Evolutionary conservation across 2,113 vertebrate genomes (phyloP).

Genomic region (Neogale vison): DNA sequence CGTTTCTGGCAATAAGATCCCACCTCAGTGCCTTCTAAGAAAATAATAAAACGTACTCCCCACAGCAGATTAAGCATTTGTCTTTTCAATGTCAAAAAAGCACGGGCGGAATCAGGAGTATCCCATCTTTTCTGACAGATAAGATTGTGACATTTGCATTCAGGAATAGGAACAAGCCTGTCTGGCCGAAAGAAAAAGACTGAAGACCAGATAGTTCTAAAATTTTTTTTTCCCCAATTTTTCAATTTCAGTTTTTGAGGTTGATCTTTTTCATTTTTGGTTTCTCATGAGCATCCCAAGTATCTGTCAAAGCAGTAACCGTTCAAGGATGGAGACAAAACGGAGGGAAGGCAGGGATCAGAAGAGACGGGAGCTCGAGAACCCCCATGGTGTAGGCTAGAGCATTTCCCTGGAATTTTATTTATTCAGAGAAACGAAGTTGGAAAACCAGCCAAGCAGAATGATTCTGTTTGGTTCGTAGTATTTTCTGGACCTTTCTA

Average conservation of each 20-base stretch:
- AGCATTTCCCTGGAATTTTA: not conserved
- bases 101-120: not conserved
- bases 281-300: not conserved
- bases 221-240: not conserved
- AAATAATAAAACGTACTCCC: not conserved
- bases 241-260: not conserved
- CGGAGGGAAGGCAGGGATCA: not conserved
- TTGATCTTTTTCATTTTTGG: not conserved
- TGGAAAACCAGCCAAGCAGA: slow-evolving; percentile 1
- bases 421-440: slow-evolving; percentile 46
- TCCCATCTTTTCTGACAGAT: not conserved
- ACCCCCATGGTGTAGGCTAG: not conserved
- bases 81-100: slow-evolving; percentile 8
- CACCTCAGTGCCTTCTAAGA: not conserved
- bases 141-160: slow-evolving; percentile 2
- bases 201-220: not conserved
- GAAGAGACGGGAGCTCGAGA: not conserved
- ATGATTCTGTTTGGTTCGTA: not conserved
- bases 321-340: not conserved
- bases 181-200: not conserved
- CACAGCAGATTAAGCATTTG: not conserved
- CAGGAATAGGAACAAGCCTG: not conserved
- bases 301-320: not conserved
- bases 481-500: not conserved
- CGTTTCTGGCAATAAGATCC: not conserved